Percentiles rank a stretch among this genome's conserved stretches.
Conservation (phyloP, 2,797 vertebrate species). For the Dicrostonyx torquatus region DNA sequence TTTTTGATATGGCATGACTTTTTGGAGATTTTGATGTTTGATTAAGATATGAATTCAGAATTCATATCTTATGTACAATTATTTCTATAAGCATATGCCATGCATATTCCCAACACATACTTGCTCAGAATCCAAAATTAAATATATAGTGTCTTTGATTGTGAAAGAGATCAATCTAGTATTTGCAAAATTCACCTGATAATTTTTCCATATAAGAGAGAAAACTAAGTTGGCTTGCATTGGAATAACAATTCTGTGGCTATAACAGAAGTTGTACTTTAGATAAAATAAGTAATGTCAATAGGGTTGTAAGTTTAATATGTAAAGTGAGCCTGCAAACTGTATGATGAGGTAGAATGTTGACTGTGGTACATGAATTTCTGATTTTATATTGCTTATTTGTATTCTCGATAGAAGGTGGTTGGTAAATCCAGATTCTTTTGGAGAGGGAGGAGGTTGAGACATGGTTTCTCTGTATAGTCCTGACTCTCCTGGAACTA, state of each 20-base stretch:
- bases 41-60: too few species aligned
- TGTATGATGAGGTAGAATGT: neutral
- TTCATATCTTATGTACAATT: neutral
- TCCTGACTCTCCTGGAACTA: neutral
- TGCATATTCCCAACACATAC: neutral
- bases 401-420: slow-evolving; percentile 25
- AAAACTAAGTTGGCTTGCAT: neutral
- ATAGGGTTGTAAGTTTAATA: neutral
- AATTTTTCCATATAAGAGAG: neutral
- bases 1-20: neutral
- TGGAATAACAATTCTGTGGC: neutral
- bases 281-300: neutral
- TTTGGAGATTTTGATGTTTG: neutral
- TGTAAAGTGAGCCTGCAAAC: neutral
- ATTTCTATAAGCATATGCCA: neutral
- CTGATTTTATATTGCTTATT: neutral
- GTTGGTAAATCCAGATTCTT: neutral
- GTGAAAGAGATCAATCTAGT: neutral
- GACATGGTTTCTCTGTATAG: neutral
- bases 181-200: neutral
- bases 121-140: slow-evolving; percentile 25
- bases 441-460: neutral
- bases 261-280: neutral
- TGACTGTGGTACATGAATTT: neutral
- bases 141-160: neutral